A percentile compares a stretch with the other conserved stretches of the same genome.
Evolutionary conservation across 2,888 invertebrate species (phyloP).

Genomic region (Parasteatoda lunata): DNA sequence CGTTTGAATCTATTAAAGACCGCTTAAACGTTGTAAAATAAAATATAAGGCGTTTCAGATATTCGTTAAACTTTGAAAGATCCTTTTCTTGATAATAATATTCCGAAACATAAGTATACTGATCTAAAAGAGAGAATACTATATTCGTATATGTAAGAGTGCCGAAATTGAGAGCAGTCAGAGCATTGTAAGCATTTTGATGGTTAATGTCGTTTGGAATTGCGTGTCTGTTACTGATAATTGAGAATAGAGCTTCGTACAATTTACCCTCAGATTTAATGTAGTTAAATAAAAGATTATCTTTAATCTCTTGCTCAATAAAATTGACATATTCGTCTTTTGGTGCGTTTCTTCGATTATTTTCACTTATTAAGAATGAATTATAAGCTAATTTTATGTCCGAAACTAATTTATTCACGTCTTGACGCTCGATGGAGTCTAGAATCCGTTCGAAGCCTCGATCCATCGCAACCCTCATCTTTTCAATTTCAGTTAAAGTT

Average conservation of each 20-base stretch:
- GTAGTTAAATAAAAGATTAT: no score
- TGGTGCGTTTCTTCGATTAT: no score
- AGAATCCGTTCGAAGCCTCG: no score
- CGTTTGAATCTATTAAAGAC: not conserved
- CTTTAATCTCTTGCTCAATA: no score
- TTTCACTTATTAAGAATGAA: no score
- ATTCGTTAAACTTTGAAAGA: not conserved
- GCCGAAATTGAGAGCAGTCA: not conserved
- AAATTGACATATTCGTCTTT: no score
- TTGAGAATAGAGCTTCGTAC: not conserved
- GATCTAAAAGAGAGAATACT: not conserved
- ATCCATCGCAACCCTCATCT: no score
- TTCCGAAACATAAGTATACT: not conserved
- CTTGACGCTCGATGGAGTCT: no score
- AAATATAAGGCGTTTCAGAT: not conserved
- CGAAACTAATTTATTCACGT: no score
- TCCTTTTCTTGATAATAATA: not conserved
- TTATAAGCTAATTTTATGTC: no score
- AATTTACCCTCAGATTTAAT: not conserved
- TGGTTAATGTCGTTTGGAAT: not conserved
- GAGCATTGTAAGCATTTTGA: not conserved
- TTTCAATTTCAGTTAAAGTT: no score
- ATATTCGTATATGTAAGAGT: not conserved
- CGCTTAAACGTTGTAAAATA: not conserved
- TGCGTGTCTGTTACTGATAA: not conserved